Evolutionary conservation across 2,888 invertebrate genomes (phyloP).

Genomic region (Pelosia muscerda): DNA sequence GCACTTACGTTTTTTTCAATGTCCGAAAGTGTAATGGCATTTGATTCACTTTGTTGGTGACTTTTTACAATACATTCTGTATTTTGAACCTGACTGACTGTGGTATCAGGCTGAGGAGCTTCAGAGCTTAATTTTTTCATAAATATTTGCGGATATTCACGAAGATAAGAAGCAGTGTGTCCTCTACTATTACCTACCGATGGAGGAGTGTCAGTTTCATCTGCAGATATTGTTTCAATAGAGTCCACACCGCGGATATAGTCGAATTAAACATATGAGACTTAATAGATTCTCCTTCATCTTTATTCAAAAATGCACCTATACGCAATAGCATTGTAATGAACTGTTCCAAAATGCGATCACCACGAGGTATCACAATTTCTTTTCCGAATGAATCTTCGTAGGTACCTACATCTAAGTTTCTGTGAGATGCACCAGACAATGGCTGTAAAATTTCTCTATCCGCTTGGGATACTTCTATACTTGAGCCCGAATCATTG

Average conservation of each 20-base stretch:
- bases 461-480: constrained; percentile 53
- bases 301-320: constrained; percentile 64
- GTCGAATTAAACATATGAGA: constrained; percentile 45
- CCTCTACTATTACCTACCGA: constrained; percentile 66
- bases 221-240: constrained; percentile 54
- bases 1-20: constrained; percentile 6
- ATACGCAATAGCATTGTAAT: constrained; percentile 76
- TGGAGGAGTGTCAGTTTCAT: constrained; percentile 68
- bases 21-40: not conserved
- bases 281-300: constrained; percentile 52
- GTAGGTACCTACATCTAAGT: constrained; percentile 64
- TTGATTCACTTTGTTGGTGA: not conserved
- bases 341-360: constrained; percentile 80
- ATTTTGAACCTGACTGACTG: not conserved
- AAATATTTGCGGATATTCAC: constrained; percentile 80
- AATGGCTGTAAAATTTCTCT: constrained; percentile 50
- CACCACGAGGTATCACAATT: constrained; percentile 72
- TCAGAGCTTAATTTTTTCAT: constrained; percentile 67
- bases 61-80: constrained; percentile 3
- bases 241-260: constrained; percentile 35
- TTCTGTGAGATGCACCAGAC: constrained; percentile 55
- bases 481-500: constrained; percentile 50
- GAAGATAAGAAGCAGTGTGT: constrained; percentile 71
- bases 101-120: constrained; percentile 41
- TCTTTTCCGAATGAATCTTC: constrained; percentile 77